Base-by-base conservation (phyloP, 2,888 invertebrate species). In the Heterodera filipjevi region DNA sequence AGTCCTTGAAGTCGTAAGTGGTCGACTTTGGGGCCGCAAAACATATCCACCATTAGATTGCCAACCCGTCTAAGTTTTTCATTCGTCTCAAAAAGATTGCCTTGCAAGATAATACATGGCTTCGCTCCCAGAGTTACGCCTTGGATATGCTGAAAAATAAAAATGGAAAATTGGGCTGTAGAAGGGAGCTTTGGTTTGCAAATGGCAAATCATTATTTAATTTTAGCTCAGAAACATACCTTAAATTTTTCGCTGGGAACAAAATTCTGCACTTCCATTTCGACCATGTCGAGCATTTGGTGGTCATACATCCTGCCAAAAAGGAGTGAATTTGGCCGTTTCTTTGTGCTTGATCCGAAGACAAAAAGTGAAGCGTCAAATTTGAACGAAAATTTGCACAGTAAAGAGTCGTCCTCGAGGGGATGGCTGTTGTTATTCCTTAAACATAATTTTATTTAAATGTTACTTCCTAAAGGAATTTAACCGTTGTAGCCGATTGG, bases 281-380 rank as follows among this genome's bases (percentile, higher is more conserved):
- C 99, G 79, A 95, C 92, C 96, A 99, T 96, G 89, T 99, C 99
- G 78, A 99, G 91, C 46, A 99, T 91, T 79, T 94, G 93, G 87
- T 94, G 93, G 90, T 99, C 95, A 90, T 93, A 97, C 89, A 94
- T 93, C 84, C 99, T 92, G 0, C 93, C 92, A 72, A 88, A 85
- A n/a, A 83, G 84, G 66, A 87, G n/a, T 16, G 81, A 75, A 64
- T 86, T 79, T n/a, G 85, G 85, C 39, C 79, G 83, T 89, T 99
- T 99, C 90, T 99, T 99, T 75, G 93, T 94, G 89, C 96, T 94
- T 1, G 94, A 94, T 3, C 94, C 95, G 89, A 96, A 94, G 82
- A 94, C 92, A 90, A 99, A 99, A 44, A 98, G 90, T 0, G 96
- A 93, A 22, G 95, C 92, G 90, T 98, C 95, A 89, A 93, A 93